Evolutionary conservation across 2,797 vertebrate genomes (phyloP).

Genomic region (Alauda arvensis): DNA sequence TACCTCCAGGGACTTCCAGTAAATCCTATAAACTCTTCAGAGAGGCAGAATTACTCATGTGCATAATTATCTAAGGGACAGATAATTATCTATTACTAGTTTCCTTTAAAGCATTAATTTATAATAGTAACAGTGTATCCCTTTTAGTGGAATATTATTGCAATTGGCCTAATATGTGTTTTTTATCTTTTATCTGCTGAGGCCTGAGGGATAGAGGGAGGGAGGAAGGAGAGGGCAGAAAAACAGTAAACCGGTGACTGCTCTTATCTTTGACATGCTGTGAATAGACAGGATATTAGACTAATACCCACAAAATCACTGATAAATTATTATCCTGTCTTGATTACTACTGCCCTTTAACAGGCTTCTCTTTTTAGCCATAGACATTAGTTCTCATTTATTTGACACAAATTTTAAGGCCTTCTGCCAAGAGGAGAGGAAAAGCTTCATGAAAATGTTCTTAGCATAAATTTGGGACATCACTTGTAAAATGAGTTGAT

Average conservation of each 20-base stretch:
- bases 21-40: constrained; percentile 12
- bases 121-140: neutral
- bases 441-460: constrained; percentile 30
- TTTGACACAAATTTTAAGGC: constrained; percentile 71
- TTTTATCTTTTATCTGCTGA: constrained; percentile 69
- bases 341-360: constrained; percentile 72
- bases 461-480: constrained; percentile 55
- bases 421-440: constrained; percentile 56
- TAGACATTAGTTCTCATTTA: constrained; percentile 69
- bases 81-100: constrained; percentile 14
- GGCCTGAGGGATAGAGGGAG: constrained; percentile 31
- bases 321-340: constrained; percentile 77
- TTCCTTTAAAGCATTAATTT: constrained; percentile 35
- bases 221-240: constrained; percentile 63
- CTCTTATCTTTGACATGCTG: constrained; percentile 75
- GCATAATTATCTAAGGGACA: constrained; percentile 19
- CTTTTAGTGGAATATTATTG: constrained; percentile 19
- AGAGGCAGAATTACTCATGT: constrained; percentile 20
- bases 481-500: constrained; percentile 33
- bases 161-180: constrained; percentile 56
- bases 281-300: constrained; percentile 70
- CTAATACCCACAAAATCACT: constrained; percentile 71
- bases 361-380: constrained; percentile 66
- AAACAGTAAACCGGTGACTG: constrained; percentile 77
- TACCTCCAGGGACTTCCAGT: neutral